Conservation (phyloP, 2,888 invertebrate species). For the Leistus spinibarbis region DNA sequence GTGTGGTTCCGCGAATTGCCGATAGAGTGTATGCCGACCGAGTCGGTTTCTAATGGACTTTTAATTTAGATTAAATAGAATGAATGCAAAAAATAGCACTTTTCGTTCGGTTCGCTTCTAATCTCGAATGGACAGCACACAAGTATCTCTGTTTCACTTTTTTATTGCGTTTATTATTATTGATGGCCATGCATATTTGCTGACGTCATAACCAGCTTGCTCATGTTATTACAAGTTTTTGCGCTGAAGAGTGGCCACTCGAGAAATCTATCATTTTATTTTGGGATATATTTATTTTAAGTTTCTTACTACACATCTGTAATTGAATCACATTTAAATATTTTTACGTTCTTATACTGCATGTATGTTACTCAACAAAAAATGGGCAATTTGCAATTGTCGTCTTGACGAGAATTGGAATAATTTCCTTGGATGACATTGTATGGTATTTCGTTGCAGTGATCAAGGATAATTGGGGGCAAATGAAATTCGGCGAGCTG, state of each 20-base stretch:
- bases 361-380: no score
- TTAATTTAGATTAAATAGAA: constrained; percentile 5
- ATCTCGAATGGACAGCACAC: not conserved
- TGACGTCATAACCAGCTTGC: not conserved
- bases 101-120: not conserved
- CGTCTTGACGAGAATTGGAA: no score
- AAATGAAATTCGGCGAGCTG: not conserved
- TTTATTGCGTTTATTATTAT: not conserved
- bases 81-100: not conserved
- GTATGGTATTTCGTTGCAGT: not conserved
- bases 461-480: not conserved
- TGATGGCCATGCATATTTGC: not conserved
- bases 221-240: not conserved
- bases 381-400: no score
- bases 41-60: not conserved
- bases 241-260: not conserved
- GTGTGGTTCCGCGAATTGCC: not conserved
- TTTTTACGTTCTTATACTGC: no score
- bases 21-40: not conserved
- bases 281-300: not conserved
- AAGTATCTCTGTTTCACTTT: not conserved
- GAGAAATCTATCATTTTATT: not conserved
- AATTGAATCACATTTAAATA: no score
- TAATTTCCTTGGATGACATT: not conserved
- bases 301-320: no score